Evolutionary conservation across 2,113 vertebrate species (phyloP), one percentile per base, ranked within the genome.

Genomic region (Cricetomys ansorgei): DNA sequence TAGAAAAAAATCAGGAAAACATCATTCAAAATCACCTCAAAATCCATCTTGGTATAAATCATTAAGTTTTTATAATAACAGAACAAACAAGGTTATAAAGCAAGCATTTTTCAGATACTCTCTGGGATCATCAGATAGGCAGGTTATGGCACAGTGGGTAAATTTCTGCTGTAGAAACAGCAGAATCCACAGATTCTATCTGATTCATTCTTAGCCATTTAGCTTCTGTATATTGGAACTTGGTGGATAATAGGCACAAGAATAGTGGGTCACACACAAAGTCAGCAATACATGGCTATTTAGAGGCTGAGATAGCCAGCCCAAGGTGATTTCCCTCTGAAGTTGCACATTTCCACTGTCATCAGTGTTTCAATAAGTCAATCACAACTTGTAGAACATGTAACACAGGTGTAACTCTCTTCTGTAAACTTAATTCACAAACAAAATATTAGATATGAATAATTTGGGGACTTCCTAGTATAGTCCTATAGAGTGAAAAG

Each of bases 401-500:
- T 16, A 27, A 53, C 64, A 69, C 31, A 48, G 43, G 16, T 13
- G 4, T 65, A 31, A 6, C 19, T 67, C 9, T 85, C 40, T 48
- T 69, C 19, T 87, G 64, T 45, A 50, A 53, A n/a, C 45, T 50
- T 37, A 4, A 5, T 50, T 87, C 13, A 53, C 12, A 93, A 50
- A 88, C 94, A 94, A 96, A 48, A 72, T 19, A 64, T 76, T 15
- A 96, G 72, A 79, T 95, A 3, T 83, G 25, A 87, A 76, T 89
- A 88, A 89, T 91, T 94, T 81, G 13, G 34, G 0, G 7, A 2
- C 27, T n/a, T 88, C 11, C 3, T 12, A 80, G 69, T 62, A 29
- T 27, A 83, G 13, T 87, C 27, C 3, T 97, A 5, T 92, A 50
- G 79, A 1, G 17, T 19, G 83, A 27, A 91, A 92, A 94, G 43